Evolutionary conservation across 2,113 vertebrate genomes (phyloP), one percentile per base, ranked within the genome.

Genomic region (Poeciliopsis turrubarensis): DNA sequence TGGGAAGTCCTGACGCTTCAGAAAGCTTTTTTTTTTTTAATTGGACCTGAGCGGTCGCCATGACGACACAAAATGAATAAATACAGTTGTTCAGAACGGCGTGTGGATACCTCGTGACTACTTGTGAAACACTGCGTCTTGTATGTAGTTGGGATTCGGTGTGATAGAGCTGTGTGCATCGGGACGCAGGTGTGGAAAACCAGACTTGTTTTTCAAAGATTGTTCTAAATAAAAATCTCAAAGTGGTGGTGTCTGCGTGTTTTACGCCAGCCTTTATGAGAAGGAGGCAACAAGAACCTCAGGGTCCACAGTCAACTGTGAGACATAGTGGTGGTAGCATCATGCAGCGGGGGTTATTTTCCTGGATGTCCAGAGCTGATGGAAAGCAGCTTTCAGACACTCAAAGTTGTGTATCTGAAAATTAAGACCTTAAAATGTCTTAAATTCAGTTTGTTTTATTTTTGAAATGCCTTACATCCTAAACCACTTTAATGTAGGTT

Each of bases 1-100:
- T 75, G 7, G 15, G 62, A 79, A 63, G 17, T 70, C 85, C 10
- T 77, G 68, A 88, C 26, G 31, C 13, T 13, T 17, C 44, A 30
- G 17, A 29, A 65, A 29, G 19, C 0, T 1, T n/a, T 73, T 72
- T 34, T 30, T 7, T n/a, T 73, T 72, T 34, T 30, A 7, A 57
- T 70, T 26, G 17, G 3, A 67, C 65, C 68, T 67, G 0, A 8
- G 47, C 39, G 47, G 9, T 22, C 47, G 26, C 22, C 27, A 3
- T 77, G 31, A 47, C 14, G 1, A n/a, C 26, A 51, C 25, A 71
- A 29, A 80, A 27, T 14, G 8, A 64, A 12, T 34, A 25, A 57
- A 57, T n/a, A 57, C 51, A 57, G 22, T 10, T 10, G 51, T 25
- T 54, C 51, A 25, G 51, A 25, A 25, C 2, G 9, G 22, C n/a